Evolutionary conservation across 2,113 vertebrate species (phyloP), one percentile per base, ranked within the genome.

Genomic region (Myanophis thanlyinensis): DNA sequence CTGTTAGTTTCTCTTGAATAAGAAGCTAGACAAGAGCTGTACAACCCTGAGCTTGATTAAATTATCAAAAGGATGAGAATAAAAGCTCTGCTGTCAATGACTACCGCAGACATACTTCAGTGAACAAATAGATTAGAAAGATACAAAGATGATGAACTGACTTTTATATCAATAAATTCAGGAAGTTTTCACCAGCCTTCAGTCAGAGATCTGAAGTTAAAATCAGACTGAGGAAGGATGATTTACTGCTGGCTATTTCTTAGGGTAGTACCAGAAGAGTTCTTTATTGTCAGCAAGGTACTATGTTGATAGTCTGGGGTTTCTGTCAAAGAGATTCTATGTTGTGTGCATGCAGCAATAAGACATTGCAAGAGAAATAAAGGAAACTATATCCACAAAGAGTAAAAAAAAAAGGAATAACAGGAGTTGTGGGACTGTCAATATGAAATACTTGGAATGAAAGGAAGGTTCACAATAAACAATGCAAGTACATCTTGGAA

Each of bases 31-130:
- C 59, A 67, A 30, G 18, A 30, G 18, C 62, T 67, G 13, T 35
- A 67, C 85, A 92, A 59, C 22, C 93, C 51, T 94, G 80, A 95
- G 93, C 35, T 95, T 91, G 93, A 94, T 93, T 94, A 87, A 95
- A 47, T 86, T 56, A 95, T 94, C 95, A 93, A 90, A 94, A 94
- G 52, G n/a, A 40, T 54, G 7, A 3, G 27, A 44, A 44, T 40
- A 92, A 48, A 35, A 59, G 95, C 9, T 25, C 35, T 92, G 93
- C 93, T 22, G 35, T 89, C 89, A 90, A 91, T 56, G 53, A 87
- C 54, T 94, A 88, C n/a, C 5, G 30, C 13, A 73, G 54, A 52
- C 7, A n/a, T 2, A 5, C 52, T 92, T 44, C 35, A 4, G 47
- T 54, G 49, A 85, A 49, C 46, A 84, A 88, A 35, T 30, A 3